phyloP scores from a whole-genome alignment of 1,140 invertebrate genomes.

The Drosophila subobscura region DNA sequence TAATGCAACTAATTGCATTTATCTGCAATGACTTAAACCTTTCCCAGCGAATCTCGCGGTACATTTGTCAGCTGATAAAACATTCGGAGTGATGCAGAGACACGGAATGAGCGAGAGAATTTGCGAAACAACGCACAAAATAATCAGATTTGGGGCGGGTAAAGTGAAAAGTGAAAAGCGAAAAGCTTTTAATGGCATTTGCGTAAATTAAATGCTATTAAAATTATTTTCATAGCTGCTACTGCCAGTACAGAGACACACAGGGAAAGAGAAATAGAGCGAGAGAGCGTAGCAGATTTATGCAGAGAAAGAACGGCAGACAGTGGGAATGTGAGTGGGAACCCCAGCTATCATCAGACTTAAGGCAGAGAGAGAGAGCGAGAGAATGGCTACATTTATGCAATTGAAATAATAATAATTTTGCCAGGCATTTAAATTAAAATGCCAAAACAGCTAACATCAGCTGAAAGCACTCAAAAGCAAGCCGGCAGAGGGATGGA shows the following conservation, averaged over 20 bases:
- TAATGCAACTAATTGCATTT: slow-evolving; percentile 39
- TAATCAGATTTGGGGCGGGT: slow-evolving; percentile 67
- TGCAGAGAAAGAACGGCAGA: no score
- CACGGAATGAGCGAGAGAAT: slow-evolving; percentile 16
- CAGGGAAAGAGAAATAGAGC: slow-evolving; percentile 5
- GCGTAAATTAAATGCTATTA: slow-evolving; percentile 78
- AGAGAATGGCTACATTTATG: slow-evolving; percentile 39
- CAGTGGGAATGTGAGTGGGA: no score
- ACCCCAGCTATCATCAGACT: slow-evolving; percentile 34
- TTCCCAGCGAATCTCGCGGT: slow-evolving; percentile 5
- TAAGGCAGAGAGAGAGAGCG: slow-evolving; percentile 2
- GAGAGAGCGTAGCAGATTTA: no score
- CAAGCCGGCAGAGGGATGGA: background rate
- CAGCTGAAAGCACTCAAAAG: slow-evolving; percentile 28
- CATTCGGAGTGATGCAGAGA: slow-evolving; percentile 29
- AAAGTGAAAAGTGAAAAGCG: slow-evolving; percentile 46
- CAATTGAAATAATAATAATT: slow-evolving; percentile 66
- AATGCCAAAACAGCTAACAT: slow-evolving; percentile 51
- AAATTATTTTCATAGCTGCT: slow-evolving; percentile 73
- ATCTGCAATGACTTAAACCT: slow-evolving; percentile 11
- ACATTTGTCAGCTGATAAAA: slow-evolving; percentile 52
- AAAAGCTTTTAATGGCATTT: slow-evolving; percentile 80
- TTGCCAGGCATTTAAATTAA: slow-evolving; percentile 68
- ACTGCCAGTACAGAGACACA: slow-evolving; percentile 10
- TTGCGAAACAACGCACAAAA: slow-evolving; percentile 77